phyloP scores from a whole-genome alignment of 1,140 invertebrate species.

The Zeugodacus cucurbitae region DNA sequence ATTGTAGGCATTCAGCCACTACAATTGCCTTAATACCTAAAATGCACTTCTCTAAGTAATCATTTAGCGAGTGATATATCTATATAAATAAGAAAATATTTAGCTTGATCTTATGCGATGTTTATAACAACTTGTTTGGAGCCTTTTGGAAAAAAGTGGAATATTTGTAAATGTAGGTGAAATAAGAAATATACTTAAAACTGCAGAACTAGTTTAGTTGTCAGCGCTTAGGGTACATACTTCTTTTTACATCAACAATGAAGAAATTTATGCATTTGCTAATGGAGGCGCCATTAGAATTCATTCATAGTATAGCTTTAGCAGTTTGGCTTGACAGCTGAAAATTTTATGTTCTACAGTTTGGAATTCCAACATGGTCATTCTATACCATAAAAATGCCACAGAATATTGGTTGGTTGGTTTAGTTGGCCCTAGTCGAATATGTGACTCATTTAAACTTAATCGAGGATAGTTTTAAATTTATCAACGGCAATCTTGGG shows the following conservation, averaged over 20 bases:
- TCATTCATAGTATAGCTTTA: background rate
- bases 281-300: background rate
- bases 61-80: conserved; percentile 61
- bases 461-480: too few relatives aligned
- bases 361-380: too few relatives aligned
- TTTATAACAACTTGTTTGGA: background rate
- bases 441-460: too few relatives aligned
- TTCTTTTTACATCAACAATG: background rate
- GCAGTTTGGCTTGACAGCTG: background rate
- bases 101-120: background rate
- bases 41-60: conserved; percentile 61
- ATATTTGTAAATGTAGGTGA: background rate
- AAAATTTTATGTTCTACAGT: too few relatives aligned
- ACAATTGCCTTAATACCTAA: conserved; percentile 61
- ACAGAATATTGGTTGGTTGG: too few relatives aligned
- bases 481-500: too few relatives aligned
- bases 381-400: too few relatives aligned
- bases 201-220: too few relatives aligned
- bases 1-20: conserved; percentile 53
- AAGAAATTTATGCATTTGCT: conserved; percentile 22
- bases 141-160: conserved; percentile 49
- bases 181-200: background rate
- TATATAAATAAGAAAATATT: conserved; percentile 63
- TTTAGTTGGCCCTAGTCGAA: too few relatives aligned
- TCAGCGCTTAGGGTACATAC: background rate